phyloP scores from a whole-genome alignment of 2,113 vertebrate genomes.

The Morphnarchus princeps region DNA sequence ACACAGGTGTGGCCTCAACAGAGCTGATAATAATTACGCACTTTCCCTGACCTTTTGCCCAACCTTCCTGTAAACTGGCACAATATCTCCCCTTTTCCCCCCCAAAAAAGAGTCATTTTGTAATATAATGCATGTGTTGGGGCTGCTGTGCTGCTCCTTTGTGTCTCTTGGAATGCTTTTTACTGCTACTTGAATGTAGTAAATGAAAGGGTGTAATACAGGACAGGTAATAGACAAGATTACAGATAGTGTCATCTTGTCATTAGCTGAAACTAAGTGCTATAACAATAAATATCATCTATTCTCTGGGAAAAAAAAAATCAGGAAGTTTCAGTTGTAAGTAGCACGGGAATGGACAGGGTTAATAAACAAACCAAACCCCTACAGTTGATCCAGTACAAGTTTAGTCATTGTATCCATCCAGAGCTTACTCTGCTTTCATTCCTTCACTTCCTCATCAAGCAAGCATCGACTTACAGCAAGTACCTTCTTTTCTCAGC shows the following conservation, averaged over 20 bases:
- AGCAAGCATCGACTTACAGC: constrained; percentile 14
- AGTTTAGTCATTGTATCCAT: constrained; percentile 38
- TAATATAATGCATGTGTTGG: constrained; percentile 56
- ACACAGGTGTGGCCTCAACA: constrained; percentile 67
- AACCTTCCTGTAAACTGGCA: constrained; percentile 68
- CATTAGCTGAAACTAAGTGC: constrained; percentile 45
- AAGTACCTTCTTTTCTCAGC: neutral
- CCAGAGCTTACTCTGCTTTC: constrained; percentile 30
- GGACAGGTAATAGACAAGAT: constrained; percentile 13
- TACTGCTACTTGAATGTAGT: constrained; percentile 21
- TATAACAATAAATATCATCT: constrained; percentile 14
- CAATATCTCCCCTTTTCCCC: neutral
- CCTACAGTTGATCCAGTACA: constrained; percentile 32
- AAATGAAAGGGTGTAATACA: constrained; percentile 54
- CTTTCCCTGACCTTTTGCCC: constrained; percentile 78
- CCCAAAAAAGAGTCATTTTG: neutral
- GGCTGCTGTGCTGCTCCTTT: constrained; percentile 7
- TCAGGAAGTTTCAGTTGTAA: neutral
- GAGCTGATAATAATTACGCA: constrained; percentile 66
- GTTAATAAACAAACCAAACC: constrained; percentile 47
- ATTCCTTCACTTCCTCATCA: constrained; percentile 45
- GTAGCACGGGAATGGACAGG: neutral
- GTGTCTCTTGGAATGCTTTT: constrained; percentile 63
- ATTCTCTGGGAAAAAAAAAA: neutral
- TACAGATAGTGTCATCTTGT: constrained; percentile 47